Percentiles rank a stretch among this genome's conserved stretches.
phyloP scores from a whole-genome alignment of 1,140 invertebrate species.

The Lepidurus couesii region DNA sequence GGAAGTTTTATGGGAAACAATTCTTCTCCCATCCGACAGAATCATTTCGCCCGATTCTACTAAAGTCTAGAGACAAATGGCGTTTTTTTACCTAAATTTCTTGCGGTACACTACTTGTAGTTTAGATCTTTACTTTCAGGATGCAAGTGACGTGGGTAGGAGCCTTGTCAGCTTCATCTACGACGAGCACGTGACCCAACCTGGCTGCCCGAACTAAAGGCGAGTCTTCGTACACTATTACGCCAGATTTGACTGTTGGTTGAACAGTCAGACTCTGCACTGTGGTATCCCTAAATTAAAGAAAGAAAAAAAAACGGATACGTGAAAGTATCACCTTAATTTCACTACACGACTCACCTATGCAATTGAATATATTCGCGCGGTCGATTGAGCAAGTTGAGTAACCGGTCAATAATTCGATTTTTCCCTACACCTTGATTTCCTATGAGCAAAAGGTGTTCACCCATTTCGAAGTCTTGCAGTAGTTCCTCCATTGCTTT shows the following conservation, averaged over 20 bases:
- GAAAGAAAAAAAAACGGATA: background rate
- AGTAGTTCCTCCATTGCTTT: slow-evolving; percentile 74
- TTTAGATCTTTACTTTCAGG: slow-evolving; percentile 57
- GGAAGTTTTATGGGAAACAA: slow-evolving; percentile 55
- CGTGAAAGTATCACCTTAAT: slow-evolving; percentile 27
- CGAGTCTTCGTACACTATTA: slow-evolving; percentile 89
- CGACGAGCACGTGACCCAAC: slow-evolving; percentile 78
- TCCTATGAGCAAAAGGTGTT: slow-evolving; percentile 87
- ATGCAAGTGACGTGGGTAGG: slow-evolving; percentile 94
- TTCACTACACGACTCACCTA: slow-evolving; percentile 45
- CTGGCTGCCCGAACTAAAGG: slow-evolving; percentile 86
- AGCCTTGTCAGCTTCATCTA: slow-evolving; percentile 96
- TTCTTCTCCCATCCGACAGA: slow-evolving; percentile 83
- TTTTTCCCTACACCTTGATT: slow-evolving; percentile 96
- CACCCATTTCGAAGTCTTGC: slow-evolving; percentile 83
- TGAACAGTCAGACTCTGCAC: slow-evolving; percentile 91
- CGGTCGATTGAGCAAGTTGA: slow-evolving; percentile 80
- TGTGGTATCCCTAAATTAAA: slow-evolving; percentile 73
- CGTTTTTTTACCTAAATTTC: background rate
- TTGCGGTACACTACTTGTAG: slow-evolving; percentile 33
- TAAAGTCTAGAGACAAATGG: slow-evolving; percentile 57
- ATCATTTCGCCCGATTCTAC: slow-evolving; percentile 94
- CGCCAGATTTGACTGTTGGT: slow-evolving; percentile 78
- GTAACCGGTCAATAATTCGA: slow-evolving; percentile 87
- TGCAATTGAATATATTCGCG: slow-evolving; percentile 95